Evolutionary conservation across 2,888 invertebrate genomes (phyloP).

Genomic region (Caenorhabditis japonica): DNA sequence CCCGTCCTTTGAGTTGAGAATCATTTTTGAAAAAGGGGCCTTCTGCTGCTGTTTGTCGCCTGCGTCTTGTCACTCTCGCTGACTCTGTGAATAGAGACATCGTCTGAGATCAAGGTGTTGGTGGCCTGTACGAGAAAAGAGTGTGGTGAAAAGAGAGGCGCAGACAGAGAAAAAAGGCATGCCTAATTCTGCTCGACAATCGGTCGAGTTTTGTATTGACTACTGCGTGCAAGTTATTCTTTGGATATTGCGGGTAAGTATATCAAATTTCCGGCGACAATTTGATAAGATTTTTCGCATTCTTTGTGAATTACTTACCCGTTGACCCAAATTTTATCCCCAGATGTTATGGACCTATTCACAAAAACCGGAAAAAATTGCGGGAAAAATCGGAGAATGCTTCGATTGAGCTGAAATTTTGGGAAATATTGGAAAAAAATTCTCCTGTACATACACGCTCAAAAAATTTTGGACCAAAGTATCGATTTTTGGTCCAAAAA

Average conservation of each 20-base stretch:
- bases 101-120: slow-evolving; percentile 8
- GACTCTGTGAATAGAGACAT: not conserved
- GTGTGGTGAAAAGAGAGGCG: not conserved
- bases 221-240: not conserved
- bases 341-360: no score
- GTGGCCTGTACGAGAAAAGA: not conserved
- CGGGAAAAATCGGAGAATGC: no score
- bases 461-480: no score
- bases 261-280: no score
- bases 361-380: no score
- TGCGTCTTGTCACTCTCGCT: slow-evolving; percentile 11
- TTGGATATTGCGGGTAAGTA: not conserved
- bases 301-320: no score
- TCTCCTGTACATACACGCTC: no score
- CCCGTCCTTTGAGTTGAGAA: slow-evolving; percentile 1
- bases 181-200: not conserved
- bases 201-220: not conserved
- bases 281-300: no score
- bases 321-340: no score
- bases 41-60: slow-evolving; percentile 6
- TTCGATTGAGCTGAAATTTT: no score
- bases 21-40: slow-evolving; percentile 15
- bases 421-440: no score
- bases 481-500: no score
- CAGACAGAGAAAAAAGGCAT: slow-evolving; percentile 2